Evolutionary conservation across 2,113 vertebrate species (phyloP).

Genomic region (Pica pica): DNA sequence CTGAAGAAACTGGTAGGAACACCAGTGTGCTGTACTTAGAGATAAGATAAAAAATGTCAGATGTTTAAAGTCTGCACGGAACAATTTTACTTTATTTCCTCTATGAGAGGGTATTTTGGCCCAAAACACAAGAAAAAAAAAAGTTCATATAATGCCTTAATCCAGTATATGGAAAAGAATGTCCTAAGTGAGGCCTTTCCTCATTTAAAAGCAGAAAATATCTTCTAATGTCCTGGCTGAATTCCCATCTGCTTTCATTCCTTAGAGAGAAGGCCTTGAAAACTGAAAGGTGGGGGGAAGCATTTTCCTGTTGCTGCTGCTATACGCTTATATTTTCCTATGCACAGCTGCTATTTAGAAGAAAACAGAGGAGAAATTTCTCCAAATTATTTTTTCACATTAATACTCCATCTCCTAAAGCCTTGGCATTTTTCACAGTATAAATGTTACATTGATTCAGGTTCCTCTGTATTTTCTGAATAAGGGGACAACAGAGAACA

Average conservation of each 20-base stretch:
- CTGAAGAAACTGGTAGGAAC: background rate
- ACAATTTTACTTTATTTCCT: background rate
- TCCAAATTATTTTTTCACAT: background rate
- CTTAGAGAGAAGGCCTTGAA: background rate
- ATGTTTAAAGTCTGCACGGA: background rate
- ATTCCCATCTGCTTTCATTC: background rate
- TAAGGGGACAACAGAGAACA: background rate
- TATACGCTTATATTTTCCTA: background rate
- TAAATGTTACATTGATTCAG: background rate
- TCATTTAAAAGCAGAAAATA: conserved; percentile 26
- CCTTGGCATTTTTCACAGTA: background rate
- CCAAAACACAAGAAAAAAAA: background rate
- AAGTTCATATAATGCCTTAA: background rate
- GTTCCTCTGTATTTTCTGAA: background rate
- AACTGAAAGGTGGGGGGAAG: background rate
- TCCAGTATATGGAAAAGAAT: background rate
- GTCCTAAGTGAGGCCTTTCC: background rate
- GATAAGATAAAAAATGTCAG: background rate
- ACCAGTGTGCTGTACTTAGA: background rate
- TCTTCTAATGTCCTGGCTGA: background rate
- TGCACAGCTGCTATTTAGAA: background rate
- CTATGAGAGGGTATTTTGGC: background rate
- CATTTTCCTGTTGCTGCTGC: background rate
- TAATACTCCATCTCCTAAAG: background rate
- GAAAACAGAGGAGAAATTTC: background rate